A percentile compares a stretch with the other conserved stretches of the same genome.
phyloP scores from a whole-genome alignment of 1,140 invertebrate species.

The Anadara kagoshimensis region DNA sequence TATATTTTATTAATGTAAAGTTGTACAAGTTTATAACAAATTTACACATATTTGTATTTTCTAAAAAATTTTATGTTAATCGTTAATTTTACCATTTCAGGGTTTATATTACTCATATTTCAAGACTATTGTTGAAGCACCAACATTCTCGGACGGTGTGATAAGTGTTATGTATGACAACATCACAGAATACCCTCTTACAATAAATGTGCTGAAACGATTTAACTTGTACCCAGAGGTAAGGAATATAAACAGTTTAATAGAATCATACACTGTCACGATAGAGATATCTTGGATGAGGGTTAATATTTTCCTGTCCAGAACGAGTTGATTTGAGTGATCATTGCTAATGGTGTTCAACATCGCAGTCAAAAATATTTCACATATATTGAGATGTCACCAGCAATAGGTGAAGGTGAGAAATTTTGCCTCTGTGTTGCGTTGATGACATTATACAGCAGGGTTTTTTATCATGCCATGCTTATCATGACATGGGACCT shows the following conservation, averaged over 20 bases:
- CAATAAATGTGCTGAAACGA: slow-evolving; percentile 86
- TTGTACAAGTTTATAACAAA: neutral
- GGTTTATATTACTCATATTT: slow-evolving; percentile 92
- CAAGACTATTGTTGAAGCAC: slow-evolving; percentile 84
- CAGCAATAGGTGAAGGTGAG: too few species aligned
- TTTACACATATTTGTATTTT: neutral
- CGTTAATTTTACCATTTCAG: slow-evolving; percentile 72
- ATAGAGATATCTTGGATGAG: too few species aligned
- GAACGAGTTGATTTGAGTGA: too few species aligned
- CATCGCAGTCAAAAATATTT: too few species aligned
- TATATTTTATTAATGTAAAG: neutral
- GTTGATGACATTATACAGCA: too few species aligned
- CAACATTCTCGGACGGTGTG: slow-evolving; percentile 80
- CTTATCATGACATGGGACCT: too few species aligned
- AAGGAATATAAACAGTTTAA: slow-evolving; percentile 32
- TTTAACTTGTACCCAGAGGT: slow-evolving; percentile 92
- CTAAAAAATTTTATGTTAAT: neutral
- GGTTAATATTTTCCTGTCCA: too few species aligned
- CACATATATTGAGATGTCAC: too few species aligned
- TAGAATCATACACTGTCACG: neutral
- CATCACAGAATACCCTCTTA: slow-evolving; percentile 85
- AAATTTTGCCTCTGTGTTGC: too few species aligned
- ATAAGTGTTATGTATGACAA: slow-evolving; percentile 82
- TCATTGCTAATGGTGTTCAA: too few species aligned
- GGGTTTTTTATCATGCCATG: too few species aligned